Percentiles rank a stretch among this genome's conserved stretches.
phyloP scores from a whole-genome alignment of 1,140 invertebrate genomes.

The Melipona quadrifasciata region DNA sequence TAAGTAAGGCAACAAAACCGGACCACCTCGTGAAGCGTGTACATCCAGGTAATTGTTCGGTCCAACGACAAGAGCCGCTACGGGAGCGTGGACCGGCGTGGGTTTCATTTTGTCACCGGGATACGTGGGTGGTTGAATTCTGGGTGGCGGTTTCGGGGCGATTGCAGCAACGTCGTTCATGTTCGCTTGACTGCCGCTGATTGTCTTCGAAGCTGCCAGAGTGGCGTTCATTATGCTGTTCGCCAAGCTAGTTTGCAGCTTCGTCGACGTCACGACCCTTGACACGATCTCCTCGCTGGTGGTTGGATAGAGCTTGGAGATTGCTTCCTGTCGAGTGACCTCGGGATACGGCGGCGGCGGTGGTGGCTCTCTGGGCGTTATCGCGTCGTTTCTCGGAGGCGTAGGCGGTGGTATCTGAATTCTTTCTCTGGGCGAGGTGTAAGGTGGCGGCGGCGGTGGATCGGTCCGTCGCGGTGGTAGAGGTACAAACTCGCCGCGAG shows the following conservation, averaged over 20 bases:
- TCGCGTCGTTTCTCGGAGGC: conserved; percentile 78
- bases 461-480: conserved; percentile 73
- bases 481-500: conserved; percentile 71
- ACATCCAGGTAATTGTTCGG: conserved; percentile 88
- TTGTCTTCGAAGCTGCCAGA: neutral
- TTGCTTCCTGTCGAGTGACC: conserved; percentile 64
- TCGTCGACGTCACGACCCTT: conserved; percentile 34
- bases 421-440: conserved; percentile 72
- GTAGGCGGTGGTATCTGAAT: conserved; percentile 79
- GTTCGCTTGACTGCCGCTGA: neutral
- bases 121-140: conserved; percentile 80
- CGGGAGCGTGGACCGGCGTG: conserved; percentile 79
- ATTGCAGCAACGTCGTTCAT: conserved; percentile 2
- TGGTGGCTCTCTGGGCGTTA: conserved; percentile 77
- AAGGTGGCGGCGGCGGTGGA: conserved; percentile 75
- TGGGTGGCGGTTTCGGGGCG: conserved; percentile 76
- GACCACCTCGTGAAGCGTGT: conserved; percentile 83
- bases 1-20: conserved; percentile 84
- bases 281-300: conserved; percentile 35
- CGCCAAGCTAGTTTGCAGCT: neutral
- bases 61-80: conserved; percentile 83
- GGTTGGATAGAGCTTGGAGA: conserved; percentile 60
- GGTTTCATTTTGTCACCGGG: conserved; percentile 83
- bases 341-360: conserved; percentile 83
- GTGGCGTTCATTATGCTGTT: conserved; percentile 1